Conservation (phyloP, 2,888 invertebrate species). For the Drosophila anomalipes region DNA sequence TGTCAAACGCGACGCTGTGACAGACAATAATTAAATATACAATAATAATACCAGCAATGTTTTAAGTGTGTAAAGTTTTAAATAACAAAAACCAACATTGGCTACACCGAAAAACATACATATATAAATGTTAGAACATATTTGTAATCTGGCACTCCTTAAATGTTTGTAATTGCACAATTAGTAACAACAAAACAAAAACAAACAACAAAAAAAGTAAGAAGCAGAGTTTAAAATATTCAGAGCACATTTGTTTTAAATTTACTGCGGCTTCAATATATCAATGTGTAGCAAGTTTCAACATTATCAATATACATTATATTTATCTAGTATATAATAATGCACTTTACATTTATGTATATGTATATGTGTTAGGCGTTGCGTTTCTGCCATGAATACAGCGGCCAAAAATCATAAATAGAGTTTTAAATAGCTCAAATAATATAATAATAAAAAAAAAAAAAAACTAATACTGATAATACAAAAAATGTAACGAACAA, state of each 20-base stretch:
- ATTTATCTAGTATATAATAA: conserved; percentile 33
- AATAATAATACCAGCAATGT: conserved; percentile 37
- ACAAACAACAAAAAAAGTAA: conserved; percentile 17
- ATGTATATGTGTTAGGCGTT: conserved; percentile 80
- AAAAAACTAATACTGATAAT: conserved; percentile 16
- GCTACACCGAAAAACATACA: conserved; percentile 43
- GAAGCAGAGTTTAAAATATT: conserved; percentile 53
- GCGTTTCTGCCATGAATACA: conserved; percentile 80
- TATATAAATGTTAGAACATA: conserved; percentile 48
- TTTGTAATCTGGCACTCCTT: conserved; percentile 53
- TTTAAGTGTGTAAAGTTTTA: conserved; percentile 48
- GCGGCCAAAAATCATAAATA: conserved; percentile 32
- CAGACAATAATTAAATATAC: conserved; percentile 84
- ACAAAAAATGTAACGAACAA: conserved; percentile 39
- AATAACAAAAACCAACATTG: conserved; percentile 30
- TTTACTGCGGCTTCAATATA: conserved; percentile 73
- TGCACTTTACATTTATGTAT: conserved; percentile 77
- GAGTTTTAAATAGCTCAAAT: conserved; percentile 27
- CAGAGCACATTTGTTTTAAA: conserved; percentile 77
- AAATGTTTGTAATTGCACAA: conserved; percentile 68
- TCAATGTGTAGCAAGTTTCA: conserved; percentile 79
- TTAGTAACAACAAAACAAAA: conserved; percentile 31
- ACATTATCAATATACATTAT: conserved; percentile 48
- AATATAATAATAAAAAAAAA: conserved; percentile 8
- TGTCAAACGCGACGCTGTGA: conserved; percentile 84